A percentile compares a stretch with the other conserved stretches of the same genome.
These are phyloP conservation scores for Lampropteryx suffumata DNA, from an alignment of 2,888 invertebrate genomes.

Conservation along the genomic window DNA sequence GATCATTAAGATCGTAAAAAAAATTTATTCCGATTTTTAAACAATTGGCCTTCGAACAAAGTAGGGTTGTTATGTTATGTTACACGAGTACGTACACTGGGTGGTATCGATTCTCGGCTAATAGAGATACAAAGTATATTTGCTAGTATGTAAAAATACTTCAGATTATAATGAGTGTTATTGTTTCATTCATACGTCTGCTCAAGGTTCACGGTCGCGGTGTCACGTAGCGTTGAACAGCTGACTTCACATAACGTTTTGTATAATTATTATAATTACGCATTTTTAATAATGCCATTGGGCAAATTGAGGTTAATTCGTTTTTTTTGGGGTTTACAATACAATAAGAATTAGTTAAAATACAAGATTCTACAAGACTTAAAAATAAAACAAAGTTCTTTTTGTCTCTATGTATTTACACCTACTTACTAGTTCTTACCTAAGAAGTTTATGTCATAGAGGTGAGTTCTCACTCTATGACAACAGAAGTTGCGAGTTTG, in stretches of 20 bases:
- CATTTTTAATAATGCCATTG: conserved; percentile 15
- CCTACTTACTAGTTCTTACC: no score
- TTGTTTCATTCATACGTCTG: conserved; percentile 62
- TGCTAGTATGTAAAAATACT: conserved; percentile 30
- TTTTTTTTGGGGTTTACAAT: no score
- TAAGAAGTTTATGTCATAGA: no score
- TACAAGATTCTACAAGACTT: no score
- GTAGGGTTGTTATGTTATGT: no score
- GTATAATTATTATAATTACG: background rate
- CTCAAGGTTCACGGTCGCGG: conserved; percentile 58
- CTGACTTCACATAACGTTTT: conserved; percentile 50
- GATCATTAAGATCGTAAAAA: conserved; percentile 38
- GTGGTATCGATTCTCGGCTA: conserved; percentile 2
- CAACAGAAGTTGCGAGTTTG: no score
- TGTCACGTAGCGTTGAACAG: conserved; percentile 54
- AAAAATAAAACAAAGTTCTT: no score
- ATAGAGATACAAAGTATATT: conserved; percentile 9
- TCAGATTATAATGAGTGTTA: conserved; percentile 56
- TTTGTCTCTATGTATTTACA: no score
- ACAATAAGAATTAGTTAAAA: no score
- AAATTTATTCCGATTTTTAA: conserved; percentile 36
- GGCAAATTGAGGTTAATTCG: conserved; percentile 9
- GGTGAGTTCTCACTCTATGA: no score
- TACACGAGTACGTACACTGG: background rate
- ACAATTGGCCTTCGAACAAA: no score